These are phyloP conservation scores for Scaptodrosophila lebanonensis DNA, from an alignment of 1,140 invertebrate species.

Conservation along the genomic window DNA sequence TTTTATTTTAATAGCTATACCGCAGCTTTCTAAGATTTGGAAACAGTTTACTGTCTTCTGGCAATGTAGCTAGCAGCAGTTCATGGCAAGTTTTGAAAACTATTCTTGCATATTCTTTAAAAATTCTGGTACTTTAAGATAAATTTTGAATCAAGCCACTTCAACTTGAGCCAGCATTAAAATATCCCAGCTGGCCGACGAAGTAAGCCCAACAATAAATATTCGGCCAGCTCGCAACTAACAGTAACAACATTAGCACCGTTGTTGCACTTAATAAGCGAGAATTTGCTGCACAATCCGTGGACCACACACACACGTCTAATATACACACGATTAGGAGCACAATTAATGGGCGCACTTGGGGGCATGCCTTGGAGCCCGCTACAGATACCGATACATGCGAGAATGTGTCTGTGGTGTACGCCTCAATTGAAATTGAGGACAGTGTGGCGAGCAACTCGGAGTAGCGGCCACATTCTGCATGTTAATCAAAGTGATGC, in stretches of 20 bases:
- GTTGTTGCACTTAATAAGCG: constrained; percentile 37
- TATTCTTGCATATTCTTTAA: no score
- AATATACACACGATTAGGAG: constrained; percentile 36
- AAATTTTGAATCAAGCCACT: no score
- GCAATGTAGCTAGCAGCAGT: no score
- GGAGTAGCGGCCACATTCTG: neutral
- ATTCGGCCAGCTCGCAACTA: constrained; percentile 27
- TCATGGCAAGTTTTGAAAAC: no score
- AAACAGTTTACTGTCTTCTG: no score
- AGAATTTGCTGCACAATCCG: neutral
- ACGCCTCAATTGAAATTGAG: neutral
- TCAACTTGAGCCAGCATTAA: no score
- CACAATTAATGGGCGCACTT: constrained; percentile 37
- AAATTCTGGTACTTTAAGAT: no score
- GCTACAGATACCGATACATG: constrained; percentile 18
- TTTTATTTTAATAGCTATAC: no score
- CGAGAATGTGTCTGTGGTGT: neutral
- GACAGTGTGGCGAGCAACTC: neutral
- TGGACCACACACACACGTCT: constrained; percentile 16
- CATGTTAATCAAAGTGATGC: constrained; percentile 51
- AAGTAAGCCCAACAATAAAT: neutral
- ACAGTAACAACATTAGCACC: constrained; percentile 33
- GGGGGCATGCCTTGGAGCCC: constrained; percentile 12
- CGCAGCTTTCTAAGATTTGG: no score
- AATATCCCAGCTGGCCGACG: no score